Conservation (phyloP, 1,140 invertebrate genomes). For the Euglossa dilemma region DNA sequence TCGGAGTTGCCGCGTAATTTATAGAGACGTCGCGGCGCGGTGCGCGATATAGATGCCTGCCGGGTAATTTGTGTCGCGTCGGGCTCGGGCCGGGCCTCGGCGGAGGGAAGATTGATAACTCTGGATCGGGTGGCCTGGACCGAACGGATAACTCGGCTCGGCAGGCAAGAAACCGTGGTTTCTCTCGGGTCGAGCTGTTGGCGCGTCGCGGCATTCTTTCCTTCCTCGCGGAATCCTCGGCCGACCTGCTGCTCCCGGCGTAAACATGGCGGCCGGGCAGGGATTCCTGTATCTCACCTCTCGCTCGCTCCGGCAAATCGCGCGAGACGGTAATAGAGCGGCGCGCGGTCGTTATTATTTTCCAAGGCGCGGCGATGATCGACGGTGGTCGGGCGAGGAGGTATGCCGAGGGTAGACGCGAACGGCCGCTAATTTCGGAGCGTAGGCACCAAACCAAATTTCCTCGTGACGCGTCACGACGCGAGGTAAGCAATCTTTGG, state of each 20-base stretch:
- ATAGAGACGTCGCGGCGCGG: slow-evolving; percentile 29
- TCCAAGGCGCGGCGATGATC: neutral
- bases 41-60: slow-evolving; percentile 11
- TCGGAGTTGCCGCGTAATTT: slow-evolving; percentile 7
- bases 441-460: slow-evolving; percentile 31
- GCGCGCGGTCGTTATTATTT: neutral
- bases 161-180: slow-evolving; percentile 7
- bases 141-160: too few relatives aligned
- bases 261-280: neutral
- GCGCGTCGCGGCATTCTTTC: neutral
- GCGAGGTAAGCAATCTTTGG: slow-evolving; percentile 42
- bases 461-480: slow-evolving; percentile 30
- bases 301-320: too few relatives aligned
- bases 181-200: slow-evolving; percentile 17
- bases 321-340: too few relatives aligned
- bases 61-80: slow-evolving; percentile 39
- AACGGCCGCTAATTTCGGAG: slow-evolving; percentile 24
- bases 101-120: slow-evolving; percentile 40
- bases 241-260: neutral
- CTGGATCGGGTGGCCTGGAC: slow-evolving; percentile 8
- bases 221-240: neutral
- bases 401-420: neutral
- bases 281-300: too few relatives aligned
- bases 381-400: neutral
- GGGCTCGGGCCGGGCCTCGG: neutral